A percentile compares a stretch with the other conserved stretches of the same genome.
phyloP scores from a whole-genome alignment of 1,140 invertebrate species.

The Caenorhabditis elegans region DNA sequence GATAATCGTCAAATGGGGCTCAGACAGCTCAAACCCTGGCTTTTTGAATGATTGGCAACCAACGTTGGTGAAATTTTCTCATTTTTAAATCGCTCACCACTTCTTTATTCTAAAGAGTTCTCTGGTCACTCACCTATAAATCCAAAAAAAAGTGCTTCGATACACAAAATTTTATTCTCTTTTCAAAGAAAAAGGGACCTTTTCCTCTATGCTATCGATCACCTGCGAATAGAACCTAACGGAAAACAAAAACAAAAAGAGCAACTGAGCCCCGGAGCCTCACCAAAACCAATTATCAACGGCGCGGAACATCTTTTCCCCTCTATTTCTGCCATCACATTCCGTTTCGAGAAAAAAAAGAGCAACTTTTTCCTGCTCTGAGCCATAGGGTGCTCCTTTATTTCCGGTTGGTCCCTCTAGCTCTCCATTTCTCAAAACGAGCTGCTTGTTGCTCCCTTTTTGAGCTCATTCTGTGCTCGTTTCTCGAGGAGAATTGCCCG shows the following conservation, averaged over 20 bases:
- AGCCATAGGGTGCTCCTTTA: neutral
- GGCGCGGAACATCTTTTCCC: neutral
- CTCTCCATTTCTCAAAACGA: slow-evolving; percentile 1
- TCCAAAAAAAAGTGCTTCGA: too few species aligned
- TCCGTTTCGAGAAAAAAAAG: neutral
- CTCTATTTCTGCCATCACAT: neutral
- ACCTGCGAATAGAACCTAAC: too few species aligned
- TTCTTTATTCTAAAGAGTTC: too few species aligned
- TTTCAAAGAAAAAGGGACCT: too few species aligned
- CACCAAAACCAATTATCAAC: slow-evolving; percentile 26
- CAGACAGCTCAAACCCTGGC: too few species aligned
- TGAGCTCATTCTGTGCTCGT: neutral
- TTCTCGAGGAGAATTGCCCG: neutral
- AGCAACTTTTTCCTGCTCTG: neutral
- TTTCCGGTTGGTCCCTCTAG: neutral
- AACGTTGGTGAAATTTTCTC: too few species aligned
- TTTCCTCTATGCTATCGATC: too few species aligned
- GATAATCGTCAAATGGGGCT: too few species aligned
- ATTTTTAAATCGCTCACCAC: too few species aligned
- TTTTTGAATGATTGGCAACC: too few species aligned
- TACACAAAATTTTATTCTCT: too few species aligned
- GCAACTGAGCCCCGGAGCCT: neutral
- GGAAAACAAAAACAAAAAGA: neutral
- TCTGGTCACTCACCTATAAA: too few species aligned
- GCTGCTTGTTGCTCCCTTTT: neutral